These are phyloP conservation scores for Brachynemurus nebulosus DNA, from an alignment of 2,888 invertebrate species.

Conservation along the genomic window DNA sequence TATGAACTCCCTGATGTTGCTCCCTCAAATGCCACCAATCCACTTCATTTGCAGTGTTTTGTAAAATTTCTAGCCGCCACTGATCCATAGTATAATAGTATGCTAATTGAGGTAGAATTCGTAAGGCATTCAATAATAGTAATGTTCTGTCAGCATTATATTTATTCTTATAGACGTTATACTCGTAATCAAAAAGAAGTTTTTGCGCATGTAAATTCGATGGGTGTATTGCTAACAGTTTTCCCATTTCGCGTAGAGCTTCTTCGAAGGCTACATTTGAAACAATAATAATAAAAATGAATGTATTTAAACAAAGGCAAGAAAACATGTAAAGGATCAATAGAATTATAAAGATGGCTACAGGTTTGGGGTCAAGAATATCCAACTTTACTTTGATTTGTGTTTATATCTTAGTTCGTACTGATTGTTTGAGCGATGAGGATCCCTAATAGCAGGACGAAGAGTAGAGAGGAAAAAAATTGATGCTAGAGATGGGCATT, in stretches of 20 bases:
- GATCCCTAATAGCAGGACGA: too few species aligned
- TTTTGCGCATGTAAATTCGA: background rate
- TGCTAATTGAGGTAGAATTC: background rate
- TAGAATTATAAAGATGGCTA: too few species aligned
- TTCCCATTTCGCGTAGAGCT: background rate
- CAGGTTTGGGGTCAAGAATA: too few species aligned
- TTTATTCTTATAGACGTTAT: background rate
- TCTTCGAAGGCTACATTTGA: background rate
- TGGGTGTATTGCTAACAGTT: background rate
- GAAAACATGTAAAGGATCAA: too few species aligned
- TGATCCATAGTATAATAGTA: background rate
- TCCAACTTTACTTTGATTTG: too few species aligned
- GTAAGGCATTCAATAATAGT: background rate
- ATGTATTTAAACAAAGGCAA: too few species aligned
- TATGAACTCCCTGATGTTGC: too few species aligned
- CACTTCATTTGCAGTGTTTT: background rate
- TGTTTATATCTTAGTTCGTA: too few species aligned
- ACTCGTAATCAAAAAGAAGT: background rate
- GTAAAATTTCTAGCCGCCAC: background rate
- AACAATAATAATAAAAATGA: too few species aligned
- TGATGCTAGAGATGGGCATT: too few species aligned
- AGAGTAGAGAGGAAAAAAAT: too few species aligned
- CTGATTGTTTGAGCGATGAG: too few species aligned
- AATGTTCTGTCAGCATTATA: background rate
- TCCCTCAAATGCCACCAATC: background rate